Evolutionary conservation across 2,113 vertebrate genomes (phyloP), one percentile per base, ranked within the genome.

Genomic region (Brienomyrus longianalis): DNA sequence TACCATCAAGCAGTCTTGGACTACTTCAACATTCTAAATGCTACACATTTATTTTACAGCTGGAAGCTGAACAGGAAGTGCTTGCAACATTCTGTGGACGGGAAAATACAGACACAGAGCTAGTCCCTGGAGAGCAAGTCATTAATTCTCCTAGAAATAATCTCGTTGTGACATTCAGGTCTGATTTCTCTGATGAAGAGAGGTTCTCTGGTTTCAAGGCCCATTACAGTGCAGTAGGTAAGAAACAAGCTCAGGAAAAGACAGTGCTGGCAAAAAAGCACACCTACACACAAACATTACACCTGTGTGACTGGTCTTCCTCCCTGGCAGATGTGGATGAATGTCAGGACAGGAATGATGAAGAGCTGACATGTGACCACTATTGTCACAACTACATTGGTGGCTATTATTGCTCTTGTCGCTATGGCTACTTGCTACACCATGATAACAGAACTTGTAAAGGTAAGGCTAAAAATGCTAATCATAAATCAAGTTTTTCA

Each of bases 331-430:
- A 99, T 87, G 94, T 99, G 43, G 97, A 99, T 0, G 98, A 99
- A 91, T 99, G 98, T 90, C 93, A 93, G 1, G 97, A 97, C 70
- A 96, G 91, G 1, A 95, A 93, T 0, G 97, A 97, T 0, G 97
- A 98, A 89, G 97, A 97, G 6, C 91, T 95, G 59, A 92, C 96
- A 0, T 99, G 98, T 11, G 98, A 99, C 91, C 98, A 99, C 74
- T 95, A 97, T 93, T 99, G 98, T 92, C 98, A 99, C 91, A 99
- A 99, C 95, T 98, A 97, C 93, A 97, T 99, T 0, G 98, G 98
- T 0, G 98, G 98, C 35, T 99, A 95, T 94, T 99, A 99, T 95
- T 99, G 98, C 92, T 99, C 98, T 92, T 99, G 98, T 95, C 97
- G 98, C 90, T 97, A 97, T 0, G 98, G 98, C 91, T 99, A 98